Base-by-base conservation (phyloP, 2,888 invertebrate genomes). In the Escarpia spicata region DNA sequence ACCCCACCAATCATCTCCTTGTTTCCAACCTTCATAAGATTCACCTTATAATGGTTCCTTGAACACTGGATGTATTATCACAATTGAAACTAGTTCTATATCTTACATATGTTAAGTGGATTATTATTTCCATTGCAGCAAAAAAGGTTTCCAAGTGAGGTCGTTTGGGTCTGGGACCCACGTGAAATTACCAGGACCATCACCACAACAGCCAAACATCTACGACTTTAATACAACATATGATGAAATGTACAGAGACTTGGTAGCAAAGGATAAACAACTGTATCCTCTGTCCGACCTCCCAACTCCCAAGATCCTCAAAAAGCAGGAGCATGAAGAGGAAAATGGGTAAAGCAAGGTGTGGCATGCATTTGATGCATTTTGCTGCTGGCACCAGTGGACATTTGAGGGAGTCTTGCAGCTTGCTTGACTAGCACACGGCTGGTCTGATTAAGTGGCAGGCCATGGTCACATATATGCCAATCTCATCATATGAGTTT, bases 151-250 rank as follows among this genome's bases (percentile, higher is more conserved):
- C 96, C 98, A 98, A 96, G 99, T 99, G 0, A 98, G 98, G 96
- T 99, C 99, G 0, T 99, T 98, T 97, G 97, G 97, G 8, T 97
- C 97, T n/a, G 97, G 97, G 75, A 97, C 95, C 93, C 96, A 97
- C 97, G 99, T 99, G 0, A 99, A 99, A 96, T 97, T 99, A 93
- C 99, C 99, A 10, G 99, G 99, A 89, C 98, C 98, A 92, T 98
- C 99, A 12, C 98, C 98, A 6, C 99, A 99, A 96, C 96, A 96
- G 95, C 99, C 99, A 3, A 99, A 99, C 97, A 98, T 99, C 93
- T 99, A 99, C 95, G 99, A 99, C 96, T 99, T 99, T 97, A 98
- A 98, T 92, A 98, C 98, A 37, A 98, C 98, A 0, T 99, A 99
- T 96, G 99, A 99, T 95, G 98, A 98, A 95, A 99, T 99, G 96